Percentiles rank a stretch among this genome's conserved stretches.
These are phyloP conservation scores for Tupiocoris notatus DNA, from an alignment of 2,888 invertebrate genomes.

Conservation along the genomic window DNA sequence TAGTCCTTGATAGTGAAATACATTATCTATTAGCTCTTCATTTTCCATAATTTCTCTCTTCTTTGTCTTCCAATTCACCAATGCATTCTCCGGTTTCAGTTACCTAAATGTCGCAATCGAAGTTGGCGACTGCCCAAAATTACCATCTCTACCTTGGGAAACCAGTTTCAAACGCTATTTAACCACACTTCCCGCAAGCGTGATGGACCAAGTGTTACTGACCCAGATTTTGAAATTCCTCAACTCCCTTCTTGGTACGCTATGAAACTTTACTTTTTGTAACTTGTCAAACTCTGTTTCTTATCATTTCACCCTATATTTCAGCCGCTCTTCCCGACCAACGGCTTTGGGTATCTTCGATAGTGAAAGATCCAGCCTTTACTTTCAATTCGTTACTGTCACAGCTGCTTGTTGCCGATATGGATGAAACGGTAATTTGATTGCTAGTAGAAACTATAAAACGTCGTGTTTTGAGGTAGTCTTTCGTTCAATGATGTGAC, in stretches of 20 bases:
- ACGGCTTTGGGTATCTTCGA: constrained; percentile 38
- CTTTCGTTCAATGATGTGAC: background rate
- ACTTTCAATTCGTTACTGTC: constrained; percentile 40
- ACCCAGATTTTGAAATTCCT: constrained; percentile 57
- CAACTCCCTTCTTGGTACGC: constrained; percentile 49
- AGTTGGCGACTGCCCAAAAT: background rate
- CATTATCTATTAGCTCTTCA: too few species aligned
- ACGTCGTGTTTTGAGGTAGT: too few species aligned
- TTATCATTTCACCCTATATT: too few species aligned
- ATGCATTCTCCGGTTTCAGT: constrained; percentile 13
- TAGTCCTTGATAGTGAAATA: too few species aligned
- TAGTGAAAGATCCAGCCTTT: constrained; percentile 44
- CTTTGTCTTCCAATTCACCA: too few species aligned
- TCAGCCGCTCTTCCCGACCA: constrained; percentile 35
- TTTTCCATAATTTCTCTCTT: too few species aligned
- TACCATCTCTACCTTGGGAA: constrained; percentile 61
- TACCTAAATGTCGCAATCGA: constrained; percentile 10
- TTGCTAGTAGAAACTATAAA: background rate
- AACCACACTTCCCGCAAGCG: constrained; percentile 63
- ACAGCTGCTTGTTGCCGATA: constrained; percentile 38
- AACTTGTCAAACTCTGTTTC: too few species aligned
- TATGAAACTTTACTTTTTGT: too few species aligned
- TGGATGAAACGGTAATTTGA: constrained; percentile 13
- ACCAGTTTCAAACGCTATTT: constrained; percentile 63
- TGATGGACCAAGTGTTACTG: constrained; percentile 63